Conservation (phyloP, 2,113 vertebrate genomes). For the Laticauda laticaudata region DNA sequence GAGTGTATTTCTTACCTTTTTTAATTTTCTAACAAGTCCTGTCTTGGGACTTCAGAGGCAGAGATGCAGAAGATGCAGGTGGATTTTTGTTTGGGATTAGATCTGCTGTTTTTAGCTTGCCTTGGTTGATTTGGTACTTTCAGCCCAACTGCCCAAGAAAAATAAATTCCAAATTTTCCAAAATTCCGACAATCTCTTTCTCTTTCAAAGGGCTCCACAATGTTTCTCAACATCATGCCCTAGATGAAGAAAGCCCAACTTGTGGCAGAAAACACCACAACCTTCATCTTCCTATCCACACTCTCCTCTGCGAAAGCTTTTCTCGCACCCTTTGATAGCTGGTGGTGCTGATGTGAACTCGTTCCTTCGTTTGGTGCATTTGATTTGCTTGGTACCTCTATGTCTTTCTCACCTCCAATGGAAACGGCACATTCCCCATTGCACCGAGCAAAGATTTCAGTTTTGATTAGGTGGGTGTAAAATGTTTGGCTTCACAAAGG, state of each 20-base stretch:
- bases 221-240: conserved; percentile 40
- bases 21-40: neutral
- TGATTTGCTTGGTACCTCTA: neutral
- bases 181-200: neutral
- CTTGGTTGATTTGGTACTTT: neutral
- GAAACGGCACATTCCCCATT: neutral
- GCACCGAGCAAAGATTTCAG: neutral
- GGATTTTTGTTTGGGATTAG: neutral
- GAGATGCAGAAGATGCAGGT: neutral
- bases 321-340: neutral
- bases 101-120: neutral
- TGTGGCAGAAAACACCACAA: conserved; percentile 68
- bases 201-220: neutral
- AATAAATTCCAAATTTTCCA: neutral
- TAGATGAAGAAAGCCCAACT: conserved; percentile 70
- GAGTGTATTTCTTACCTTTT: neutral
- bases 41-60: neutral
- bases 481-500: neutral
- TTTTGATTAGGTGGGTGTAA: neutral
- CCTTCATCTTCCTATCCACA: conserved; percentile 45
- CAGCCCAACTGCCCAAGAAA: neutral
- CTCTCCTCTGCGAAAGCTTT: neutral
- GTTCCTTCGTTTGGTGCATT: neutral
- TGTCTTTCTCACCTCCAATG: neutral
- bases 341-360: neutral